Conservation (phyloP, 2,797 vertebrate genomes). For the Caiman crocodilus region DNA sequence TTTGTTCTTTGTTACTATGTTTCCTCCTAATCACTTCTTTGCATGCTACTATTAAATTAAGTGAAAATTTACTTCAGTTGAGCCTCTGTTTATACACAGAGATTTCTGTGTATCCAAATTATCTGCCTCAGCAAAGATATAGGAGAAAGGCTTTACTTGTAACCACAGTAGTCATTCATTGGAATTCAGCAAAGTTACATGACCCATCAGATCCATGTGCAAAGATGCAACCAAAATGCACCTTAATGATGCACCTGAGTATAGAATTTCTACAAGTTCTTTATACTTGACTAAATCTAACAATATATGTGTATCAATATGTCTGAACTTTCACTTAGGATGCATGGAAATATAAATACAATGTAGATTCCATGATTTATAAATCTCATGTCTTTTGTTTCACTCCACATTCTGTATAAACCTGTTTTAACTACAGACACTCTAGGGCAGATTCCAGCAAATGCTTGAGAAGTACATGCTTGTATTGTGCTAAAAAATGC, state of each 20-base stretch:
- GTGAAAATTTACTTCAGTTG: background rate
- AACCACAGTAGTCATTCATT: background rate
- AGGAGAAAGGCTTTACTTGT: background rate
- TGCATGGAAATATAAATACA: slow-evolving; percentile 19
- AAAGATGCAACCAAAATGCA: background rate
- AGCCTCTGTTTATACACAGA: background rate
- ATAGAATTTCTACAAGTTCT: background rate
- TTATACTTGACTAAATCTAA: background rate
- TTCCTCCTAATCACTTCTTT: background rate
- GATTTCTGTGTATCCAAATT: background rate
- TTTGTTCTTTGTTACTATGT: background rate
- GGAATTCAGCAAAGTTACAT: no score
- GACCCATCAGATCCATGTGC: background rate
- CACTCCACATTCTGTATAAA: background rate
- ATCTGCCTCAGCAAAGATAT: background rate
- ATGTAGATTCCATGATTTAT: background rate
- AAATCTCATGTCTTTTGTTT: background rate
- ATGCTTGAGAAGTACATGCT: background rate
- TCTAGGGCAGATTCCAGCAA: background rate
- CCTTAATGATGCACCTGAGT: background rate
- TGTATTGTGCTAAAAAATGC: background rate
- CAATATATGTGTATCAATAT: background rate
- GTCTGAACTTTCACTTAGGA: background rate
- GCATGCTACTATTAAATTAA: background rate
- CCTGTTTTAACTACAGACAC: background rate